Evolutionary conservation across 2,113 vertebrate genomes (phyloP).

Genomic region (Acrocephalus arundinaceus): DNA sequence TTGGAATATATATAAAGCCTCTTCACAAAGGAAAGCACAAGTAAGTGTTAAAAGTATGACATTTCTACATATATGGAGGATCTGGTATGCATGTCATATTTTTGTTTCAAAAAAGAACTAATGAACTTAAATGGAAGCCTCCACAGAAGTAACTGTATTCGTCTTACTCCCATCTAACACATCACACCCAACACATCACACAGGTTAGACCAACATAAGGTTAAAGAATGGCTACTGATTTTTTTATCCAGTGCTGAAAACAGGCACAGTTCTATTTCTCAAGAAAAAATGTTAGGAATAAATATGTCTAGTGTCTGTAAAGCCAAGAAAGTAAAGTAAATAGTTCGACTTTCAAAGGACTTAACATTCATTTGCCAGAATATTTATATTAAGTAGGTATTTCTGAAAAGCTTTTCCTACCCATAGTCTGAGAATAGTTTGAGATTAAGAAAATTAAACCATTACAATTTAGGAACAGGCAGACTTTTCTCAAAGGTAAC

Average conservation of each 20-base stretch:
- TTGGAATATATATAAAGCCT: not conserved
- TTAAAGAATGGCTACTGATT: not conserved
- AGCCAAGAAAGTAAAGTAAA: not conserved
- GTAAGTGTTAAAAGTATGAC: not conserved
- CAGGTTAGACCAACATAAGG: not conserved
- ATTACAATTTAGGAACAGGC: not conserved
- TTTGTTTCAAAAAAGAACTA: not conserved
- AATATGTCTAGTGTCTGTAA: not conserved
- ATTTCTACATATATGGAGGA: not conserved
- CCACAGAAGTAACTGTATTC: not conserved
- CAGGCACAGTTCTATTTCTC: not conserved
- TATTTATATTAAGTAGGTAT: not conserved
- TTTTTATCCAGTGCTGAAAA: not conserved
- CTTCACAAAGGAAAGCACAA: not conserved
- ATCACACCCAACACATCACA: not conserved
- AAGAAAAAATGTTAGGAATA: not conserved
- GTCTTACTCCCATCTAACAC: not conserved
- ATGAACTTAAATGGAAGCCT: not conserved
- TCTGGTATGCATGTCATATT: not conserved
- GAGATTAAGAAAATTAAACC: not conserved
- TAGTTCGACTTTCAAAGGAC: not conserved
- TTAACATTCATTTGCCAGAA: not conserved
- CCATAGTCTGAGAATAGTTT: not conserved
- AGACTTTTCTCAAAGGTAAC: not conserved
- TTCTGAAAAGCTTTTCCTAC: not conserved